Evolutionary conservation across 1,140 invertebrate genomes (phyloP), one percentile per base, ranked within the genome.

Genomic region (Zaprionus nigranus): DNA sequence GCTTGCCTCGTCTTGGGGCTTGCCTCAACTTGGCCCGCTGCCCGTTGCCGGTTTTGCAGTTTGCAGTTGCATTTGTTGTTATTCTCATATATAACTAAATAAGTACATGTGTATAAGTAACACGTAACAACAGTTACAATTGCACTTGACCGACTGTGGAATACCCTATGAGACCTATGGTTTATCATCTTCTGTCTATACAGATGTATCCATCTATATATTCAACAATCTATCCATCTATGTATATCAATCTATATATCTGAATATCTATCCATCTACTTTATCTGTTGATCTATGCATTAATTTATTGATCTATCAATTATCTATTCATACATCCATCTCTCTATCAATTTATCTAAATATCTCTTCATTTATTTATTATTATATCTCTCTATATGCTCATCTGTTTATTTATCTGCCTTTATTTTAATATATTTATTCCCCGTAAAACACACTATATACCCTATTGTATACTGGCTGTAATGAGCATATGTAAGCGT

Each of bases 51-150:
- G 34, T 22, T 43, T n/a, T 15, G 15, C 22, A 36, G 11, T 49
- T 15, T 40, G 51, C 28, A 46, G 20, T 49, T 69, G 72, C 68
- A 69, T 56, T 56, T 56, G 13, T 56, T 56, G 63, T 59, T 83
- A 80, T 84, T 84, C 81, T 84, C 65, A 61, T 66, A 75, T 70
- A 78, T 64, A 82, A 62, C 76, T 63, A 62, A 65, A 38, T 40
- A 64, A 24, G 46, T 51, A 51, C 46, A 51, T 22, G 22, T 51
- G 46, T 46, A 46, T 46, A 46, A 17, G 40, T 51, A 51, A 51
- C 20, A 51, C 46, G 46, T 51, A 51, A 51, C 4, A 51, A 24
- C 20, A 24, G 46, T 51, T 13, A 24, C 1, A 11, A 24, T 22
- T 12, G 20, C 3, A 4, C 7, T 1, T 24, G 20, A 1, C 2